Conservation (phyloP, 2,113 vertebrate genomes). For the Heloderma charlesbogerti region DNA sequence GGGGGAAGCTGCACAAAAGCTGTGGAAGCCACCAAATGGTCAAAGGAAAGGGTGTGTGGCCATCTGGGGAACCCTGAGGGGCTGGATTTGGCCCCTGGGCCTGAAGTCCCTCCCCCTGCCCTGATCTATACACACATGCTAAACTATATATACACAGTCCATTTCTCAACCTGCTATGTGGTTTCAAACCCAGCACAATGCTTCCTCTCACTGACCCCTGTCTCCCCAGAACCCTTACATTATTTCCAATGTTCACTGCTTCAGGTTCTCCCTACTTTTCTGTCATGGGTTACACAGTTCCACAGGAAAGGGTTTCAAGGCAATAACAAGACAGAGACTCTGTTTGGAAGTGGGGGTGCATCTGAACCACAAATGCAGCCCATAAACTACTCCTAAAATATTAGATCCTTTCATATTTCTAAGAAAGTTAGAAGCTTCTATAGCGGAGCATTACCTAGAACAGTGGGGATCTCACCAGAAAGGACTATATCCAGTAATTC, state of each 20-base stretch:
- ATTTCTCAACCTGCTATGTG: too few relatives aligned
- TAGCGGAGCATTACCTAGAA: conserved; percentile 68
- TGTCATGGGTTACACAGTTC: not conserved
- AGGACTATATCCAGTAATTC: conserved; percentile 52
- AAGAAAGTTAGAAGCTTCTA: not conserved
- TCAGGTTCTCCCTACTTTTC: not conserved
- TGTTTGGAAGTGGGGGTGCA: not conserved
- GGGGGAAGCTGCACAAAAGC: too few relatives aligned
- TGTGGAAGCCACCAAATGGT: too few relatives aligned
- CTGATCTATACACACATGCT: too few relatives aligned
- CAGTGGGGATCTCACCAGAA: conserved; percentile 54
- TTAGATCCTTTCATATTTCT: not conserved
- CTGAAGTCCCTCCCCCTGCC: too few relatives aligned
- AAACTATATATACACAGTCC: too few relatives aligned
- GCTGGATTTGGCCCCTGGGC: too few relatives aligned
- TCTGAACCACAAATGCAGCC: not conserved
- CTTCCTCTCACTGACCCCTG: too few relatives aligned
- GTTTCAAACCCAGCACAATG: too few relatives aligned
- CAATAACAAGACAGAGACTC: not conserved
- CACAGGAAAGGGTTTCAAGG: not conserved
- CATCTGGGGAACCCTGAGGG: too few relatives aligned
- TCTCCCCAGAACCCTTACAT: too few relatives aligned
- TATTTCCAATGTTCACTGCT: not conserved
- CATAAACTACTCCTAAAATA: not conserved
- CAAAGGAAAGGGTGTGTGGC: too few relatives aligned